Conservation (phyloP, 2,113 vertebrate species). For the Elaphurus davidianus region DNA sequence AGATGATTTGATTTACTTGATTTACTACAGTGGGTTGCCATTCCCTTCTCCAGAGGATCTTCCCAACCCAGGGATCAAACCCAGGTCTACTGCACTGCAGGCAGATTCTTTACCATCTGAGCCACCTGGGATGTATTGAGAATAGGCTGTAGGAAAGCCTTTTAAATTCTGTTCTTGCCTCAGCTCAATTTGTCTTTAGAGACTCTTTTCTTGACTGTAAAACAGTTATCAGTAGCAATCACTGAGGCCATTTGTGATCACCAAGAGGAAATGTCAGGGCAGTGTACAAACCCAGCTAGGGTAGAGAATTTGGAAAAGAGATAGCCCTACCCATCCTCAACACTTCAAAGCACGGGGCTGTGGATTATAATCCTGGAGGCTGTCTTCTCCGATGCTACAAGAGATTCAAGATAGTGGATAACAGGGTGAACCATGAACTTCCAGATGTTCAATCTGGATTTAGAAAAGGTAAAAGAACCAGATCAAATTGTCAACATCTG, state of each 20-base stretch:
- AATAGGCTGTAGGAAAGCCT: background rate
- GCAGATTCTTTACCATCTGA: background rate
- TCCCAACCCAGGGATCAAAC: background rate
- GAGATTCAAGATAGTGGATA: background rate
- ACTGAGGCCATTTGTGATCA: background rate
- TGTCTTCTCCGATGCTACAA: background rate
- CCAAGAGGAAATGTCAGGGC: background rate
- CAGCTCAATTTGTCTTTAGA: background rate
- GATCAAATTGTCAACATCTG: background rate
- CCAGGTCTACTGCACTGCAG: background rate
- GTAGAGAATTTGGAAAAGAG: background rate
- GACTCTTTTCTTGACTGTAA: background rate
- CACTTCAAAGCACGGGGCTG: background rate
- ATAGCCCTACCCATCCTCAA: background rate
- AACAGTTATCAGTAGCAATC: background rate
- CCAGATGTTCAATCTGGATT: background rate
- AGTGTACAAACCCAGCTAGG: background rate
- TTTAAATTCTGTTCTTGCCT: background rate
- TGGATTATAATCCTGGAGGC: background rate
- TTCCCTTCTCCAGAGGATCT: background rate
- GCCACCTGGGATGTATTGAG: background rate
- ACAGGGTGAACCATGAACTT: background rate
- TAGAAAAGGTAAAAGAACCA: background rate
- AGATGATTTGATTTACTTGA: background rate
- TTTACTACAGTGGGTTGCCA: background rate